Base-by-base conservation (phyloP, 2,113 vertebrate genomes). In the Nothoprocta pentlandii region DNA sequence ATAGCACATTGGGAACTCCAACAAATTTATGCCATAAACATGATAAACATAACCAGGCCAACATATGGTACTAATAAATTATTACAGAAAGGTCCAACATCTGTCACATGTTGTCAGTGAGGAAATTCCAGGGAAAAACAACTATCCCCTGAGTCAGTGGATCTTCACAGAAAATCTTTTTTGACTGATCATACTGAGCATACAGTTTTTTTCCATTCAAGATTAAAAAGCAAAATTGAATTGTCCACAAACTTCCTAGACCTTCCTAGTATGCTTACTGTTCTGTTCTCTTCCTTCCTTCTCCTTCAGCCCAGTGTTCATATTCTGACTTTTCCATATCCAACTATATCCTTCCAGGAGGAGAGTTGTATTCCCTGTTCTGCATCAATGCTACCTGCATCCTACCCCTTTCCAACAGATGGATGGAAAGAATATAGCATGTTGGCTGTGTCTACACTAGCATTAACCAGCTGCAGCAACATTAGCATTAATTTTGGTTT, bases 31-130 rank as follows among this genome's bases (percentile, higher is more conserved):
- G 23, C 68, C 34, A 28, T 62, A 83, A 78, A 81, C 0, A 16
- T 1, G 4, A 73, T n/a, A 75, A n/a, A 80, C 64, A 13, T 62
- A 95, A 89, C 25, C n/a, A 88, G 39, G 32, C 22, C 42, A 94
- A 83, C 89, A 95, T 93, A 90, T 68, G 85, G 81, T 79, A 67
- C 54, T 94, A 59, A 90, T 97, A 80, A 94, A 95, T 92, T 93
- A 94, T 95, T 95, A 71, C 56, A 64, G 82, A 8, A 9, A 74
- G 89, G 91, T 51, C 47, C 94, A 85, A 11, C 49, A 88, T 88
- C 82, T 90, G 85, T 86, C 93, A 90, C 47, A 78, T n/a, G 8
- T 63, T 77, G 67, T 77, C 5, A 2, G 42, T 77, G 22, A 89
- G 17, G 25, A 69, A 91, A 12, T 87, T 89, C 56, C 64, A 94